phyloP scores from a whole-genome alignment of 2,797 vertebrate genomes.

The Heterohyrax brucei region DNA sequence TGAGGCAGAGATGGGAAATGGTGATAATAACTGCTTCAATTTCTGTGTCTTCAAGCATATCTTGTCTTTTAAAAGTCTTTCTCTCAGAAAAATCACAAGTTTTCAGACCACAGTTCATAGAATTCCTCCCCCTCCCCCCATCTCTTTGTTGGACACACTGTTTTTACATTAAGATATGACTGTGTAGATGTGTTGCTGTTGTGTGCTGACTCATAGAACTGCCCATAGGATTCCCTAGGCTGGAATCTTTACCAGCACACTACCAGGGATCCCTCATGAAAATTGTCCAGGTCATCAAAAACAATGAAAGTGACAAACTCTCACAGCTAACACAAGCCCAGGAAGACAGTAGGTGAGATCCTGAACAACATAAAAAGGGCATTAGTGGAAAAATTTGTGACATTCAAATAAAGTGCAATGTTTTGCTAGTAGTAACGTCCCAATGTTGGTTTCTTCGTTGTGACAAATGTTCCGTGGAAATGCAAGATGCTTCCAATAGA shows the following conservation, averaged over 20 bases:
- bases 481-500: neutral
- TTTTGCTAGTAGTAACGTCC: neutral
- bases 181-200: neutral
- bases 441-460: neutral
- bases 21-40: neutral
- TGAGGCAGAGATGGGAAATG: neutral
- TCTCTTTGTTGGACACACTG: neutral
- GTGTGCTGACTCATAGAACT: neutral
- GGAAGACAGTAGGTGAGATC: neutral
- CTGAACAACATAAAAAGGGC: neutral
- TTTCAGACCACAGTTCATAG: neutral
- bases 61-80: neutral
- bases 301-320: neutral
- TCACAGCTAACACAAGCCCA: neutral
- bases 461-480: neutral
- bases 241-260: neutral
- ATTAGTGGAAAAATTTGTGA: neutral
- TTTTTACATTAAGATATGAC: neutral
- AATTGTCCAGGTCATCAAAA: neutral
- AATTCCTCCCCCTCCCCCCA: neutral
- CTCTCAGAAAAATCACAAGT: constrained; percentile 2
- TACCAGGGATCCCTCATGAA: neutral
- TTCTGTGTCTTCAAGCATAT: neutral
- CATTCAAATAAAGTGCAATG: neutral
- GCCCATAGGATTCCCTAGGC: neutral